A percentile compares a stretch with the other conserved stretches of the same genome.
Evolutionary conservation across 2,113 vertebrate genomes (phyloP).

Genomic region (Micronycteris hirsuta): DNA sequence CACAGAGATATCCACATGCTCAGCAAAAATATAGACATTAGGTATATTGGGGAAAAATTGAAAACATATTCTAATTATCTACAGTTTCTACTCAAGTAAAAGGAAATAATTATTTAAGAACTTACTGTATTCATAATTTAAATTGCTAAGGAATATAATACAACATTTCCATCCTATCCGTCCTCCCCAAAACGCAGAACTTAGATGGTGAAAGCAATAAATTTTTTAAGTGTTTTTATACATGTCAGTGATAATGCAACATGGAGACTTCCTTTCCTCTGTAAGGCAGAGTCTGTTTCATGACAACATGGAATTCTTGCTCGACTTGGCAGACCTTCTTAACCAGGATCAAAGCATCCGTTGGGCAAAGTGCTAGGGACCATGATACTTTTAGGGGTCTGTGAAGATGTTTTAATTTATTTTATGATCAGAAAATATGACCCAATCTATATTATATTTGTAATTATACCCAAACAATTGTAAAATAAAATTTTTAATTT

Average conservation of each 20-base stretch:
- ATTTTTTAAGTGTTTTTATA: neutral
- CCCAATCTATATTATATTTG: neutral
- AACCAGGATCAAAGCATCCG: neutral
- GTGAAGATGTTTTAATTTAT: neutral
- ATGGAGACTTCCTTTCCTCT: neutral
- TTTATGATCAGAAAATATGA: neutral
- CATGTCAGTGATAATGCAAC: neutral
- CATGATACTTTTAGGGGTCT: neutral
- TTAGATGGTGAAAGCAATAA: neutral
- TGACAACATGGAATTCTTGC: neutral
- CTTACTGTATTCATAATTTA: neutral
- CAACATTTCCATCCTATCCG: neutral
- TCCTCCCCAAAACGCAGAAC: neutral
- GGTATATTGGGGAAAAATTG: neutral
- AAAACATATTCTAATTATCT: neutral
- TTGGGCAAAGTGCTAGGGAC: neutral
- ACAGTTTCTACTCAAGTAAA: neutral
- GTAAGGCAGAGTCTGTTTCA: neutral
- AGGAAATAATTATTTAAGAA: constrained; percentile 31
- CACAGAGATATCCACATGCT: neutral
- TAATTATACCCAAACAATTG: neutral
- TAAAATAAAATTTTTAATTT: neutral
- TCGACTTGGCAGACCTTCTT: neutral
- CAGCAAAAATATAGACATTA: neutral
- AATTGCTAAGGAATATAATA: neutral